Evolutionary conservation across 2,113 vertebrate genomes (phyloP), one percentile per base, ranked within the genome.

Genomic region (Heterotis niloticus): DNA sequence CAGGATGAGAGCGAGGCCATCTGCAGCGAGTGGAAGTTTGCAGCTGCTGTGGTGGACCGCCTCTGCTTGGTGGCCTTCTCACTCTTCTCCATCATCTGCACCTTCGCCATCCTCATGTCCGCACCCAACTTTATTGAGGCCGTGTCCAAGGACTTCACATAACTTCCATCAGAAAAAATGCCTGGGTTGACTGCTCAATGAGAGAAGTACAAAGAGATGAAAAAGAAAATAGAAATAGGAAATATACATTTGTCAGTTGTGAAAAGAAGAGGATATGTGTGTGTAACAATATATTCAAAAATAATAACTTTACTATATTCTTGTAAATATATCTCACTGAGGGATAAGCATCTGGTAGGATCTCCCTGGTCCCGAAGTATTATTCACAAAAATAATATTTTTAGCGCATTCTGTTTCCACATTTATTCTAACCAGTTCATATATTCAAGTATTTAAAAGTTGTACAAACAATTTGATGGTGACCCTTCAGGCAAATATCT

Each of bases 121-220:
- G 95, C 95, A 60, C 95, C 95, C 52, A 96, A 96, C 86, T 96
- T 96, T 84, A 92, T 96, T 54, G 94, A 96, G 87, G 95, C 95
- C 0, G 94, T 97, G 81, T 93, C 94, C 52, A 96, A 97, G 85
- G 94, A 97, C 90, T 96, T 95, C 84, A 92, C 94, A 78, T 96
- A 90, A 94, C 74, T 64, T 29, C 74, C 28, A 20, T 1, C n/a
- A 44, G 17, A 34, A 1, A 28, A 56, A 26, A 60, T 14, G 4
- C 60, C 54, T 13, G 26, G 54, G 24, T 52, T 28, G 44, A 71
- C 59, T 62, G 14, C 59, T 62, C 59, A 20, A 3, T 62, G 66
- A 62, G 20, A 62, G 59, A 20, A 24, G 12, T 12, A 26, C 24
- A 74, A 23, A 74, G 71, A 59, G 28, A 74, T 2, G 71, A 74